These are phyloP conservation scores for Rotaria socialis DNA, from an alignment of 2,888 invertebrate species.

Conservation along the genomic window DNA sequence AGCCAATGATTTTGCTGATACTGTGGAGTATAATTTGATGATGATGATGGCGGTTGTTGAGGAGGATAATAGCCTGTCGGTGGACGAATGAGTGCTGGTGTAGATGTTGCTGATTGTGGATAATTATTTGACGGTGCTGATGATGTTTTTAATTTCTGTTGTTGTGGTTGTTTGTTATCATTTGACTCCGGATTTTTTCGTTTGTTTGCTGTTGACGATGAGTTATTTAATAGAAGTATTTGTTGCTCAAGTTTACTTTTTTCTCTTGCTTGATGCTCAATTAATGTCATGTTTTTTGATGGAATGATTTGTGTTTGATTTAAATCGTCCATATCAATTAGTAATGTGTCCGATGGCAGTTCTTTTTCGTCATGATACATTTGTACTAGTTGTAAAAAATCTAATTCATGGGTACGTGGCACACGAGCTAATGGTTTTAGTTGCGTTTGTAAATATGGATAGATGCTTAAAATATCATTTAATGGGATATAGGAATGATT, in stretches of 20 bases:
- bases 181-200: not conserved
- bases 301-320: slow-evolving; percentile 23
- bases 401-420: slow-evolving; percentile 15
- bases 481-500: slow-evolving; percentile 9
- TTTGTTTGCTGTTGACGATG: not conserved
- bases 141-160: not conserved
- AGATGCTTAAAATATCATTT: not conserved
- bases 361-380: slow-evolving; percentile 30
- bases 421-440: slow-evolving; percentile 28
- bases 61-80: not conserved
- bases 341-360: not conserved
- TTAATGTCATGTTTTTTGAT: not conserved
- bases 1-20: slow-evolving; percentile 7
- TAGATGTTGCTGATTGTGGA: not conserved
- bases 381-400: slow-evolving; percentile 2
- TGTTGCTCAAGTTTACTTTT: not conserved
- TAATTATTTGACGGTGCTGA: not conserved
- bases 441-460: slow-evolving; percentile 9
- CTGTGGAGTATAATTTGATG: not conserved
- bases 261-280: slow-evolving; percentile 3
- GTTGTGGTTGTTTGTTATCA: not conserved
- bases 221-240: not conserved
- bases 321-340: slow-evolving; percentile 31
- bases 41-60: not conserved
- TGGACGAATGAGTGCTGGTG: not conserved